phyloP scores from a whole-genome alignment of 1,140 invertebrate species.

The Caenorhabditis briggsae region DNA sequence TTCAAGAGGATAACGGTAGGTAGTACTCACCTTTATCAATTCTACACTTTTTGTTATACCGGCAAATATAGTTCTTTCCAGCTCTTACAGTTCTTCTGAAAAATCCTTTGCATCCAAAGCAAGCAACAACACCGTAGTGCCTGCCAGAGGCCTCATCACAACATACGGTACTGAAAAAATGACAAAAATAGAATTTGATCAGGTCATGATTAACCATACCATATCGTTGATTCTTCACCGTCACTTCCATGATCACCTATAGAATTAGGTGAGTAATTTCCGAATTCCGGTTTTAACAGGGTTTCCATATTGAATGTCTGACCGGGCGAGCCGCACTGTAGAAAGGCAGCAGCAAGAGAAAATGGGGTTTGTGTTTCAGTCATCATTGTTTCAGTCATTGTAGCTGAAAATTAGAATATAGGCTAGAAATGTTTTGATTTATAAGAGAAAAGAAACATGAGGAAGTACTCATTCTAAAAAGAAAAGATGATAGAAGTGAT shows the following conservation, averaged over 20 bases:
- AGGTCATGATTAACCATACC: too few species aligned
- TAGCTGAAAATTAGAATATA: slow-evolving; percentile 11
- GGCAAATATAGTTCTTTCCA: slow-evolving; percentile 75
- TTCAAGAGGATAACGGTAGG: background rate
- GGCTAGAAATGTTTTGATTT: background rate
- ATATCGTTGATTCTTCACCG: slow-evolving; percentile 59
- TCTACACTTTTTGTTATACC: slow-evolving; percentile 74
- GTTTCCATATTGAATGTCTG: slow-evolving; percentile 57
- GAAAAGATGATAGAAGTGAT: background rate
- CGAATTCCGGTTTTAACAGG: slow-evolving; percentile 58
- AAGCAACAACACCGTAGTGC: slow-evolving; percentile 81
- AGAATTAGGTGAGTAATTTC: slow-evolving; percentile 42
- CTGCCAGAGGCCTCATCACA: slow-evolving; percentile 80
- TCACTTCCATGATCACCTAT: background rate
- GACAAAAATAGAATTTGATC: slow-evolving; percentile 32
- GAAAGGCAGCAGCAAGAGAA: slow-evolving; percentile 30
- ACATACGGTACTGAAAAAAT: slow-evolving; percentile 79
- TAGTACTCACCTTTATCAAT: slow-evolving; percentile 73
- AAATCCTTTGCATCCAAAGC: slow-evolving; percentile 80
- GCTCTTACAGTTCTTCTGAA: slow-evolving; percentile 77
- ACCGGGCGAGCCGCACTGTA: slow-evolving; percentile 27
- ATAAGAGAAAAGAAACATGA: background rate
- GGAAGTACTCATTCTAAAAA: background rate
- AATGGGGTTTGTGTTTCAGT: slow-evolving; percentile 48
- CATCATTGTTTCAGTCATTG: slow-evolving; percentile 1